Percentiles rank a stretch among this genome's conserved stretches.
These are phyloP conservation scores for Oligia strigilis DNA, from an alignment of 2,888 invertebrate species.

Conservation along the genomic window DNA sequence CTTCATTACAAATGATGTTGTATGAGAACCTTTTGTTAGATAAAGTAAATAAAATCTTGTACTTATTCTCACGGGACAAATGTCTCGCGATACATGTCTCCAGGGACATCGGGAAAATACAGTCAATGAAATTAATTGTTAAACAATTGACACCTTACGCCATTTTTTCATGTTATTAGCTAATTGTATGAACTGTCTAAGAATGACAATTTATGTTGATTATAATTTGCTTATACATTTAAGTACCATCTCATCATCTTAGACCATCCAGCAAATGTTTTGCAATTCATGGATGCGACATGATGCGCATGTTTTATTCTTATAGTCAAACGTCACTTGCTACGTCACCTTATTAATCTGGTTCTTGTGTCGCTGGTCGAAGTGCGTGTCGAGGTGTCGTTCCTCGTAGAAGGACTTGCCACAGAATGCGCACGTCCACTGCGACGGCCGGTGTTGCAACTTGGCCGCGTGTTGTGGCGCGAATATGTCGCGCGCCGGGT, in stretches of 20 bases:
- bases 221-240: no score
- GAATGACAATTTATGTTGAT: no score
- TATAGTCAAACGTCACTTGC: background rate
- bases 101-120: background rate
- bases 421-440: conserved; percentile 97
- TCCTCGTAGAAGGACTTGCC: conserved; percentile 98
- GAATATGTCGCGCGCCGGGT: conserved; percentile 96
- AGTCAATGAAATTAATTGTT: background rate
- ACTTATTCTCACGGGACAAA: background rate
- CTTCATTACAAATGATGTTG: background rate
- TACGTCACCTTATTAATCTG: conserved; percentile 94
- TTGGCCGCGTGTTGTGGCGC: conserved; percentile 96
- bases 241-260: background rate
- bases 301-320: background rate
- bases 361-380: conserved; percentile 96
- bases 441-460: conserved; percentile 95
- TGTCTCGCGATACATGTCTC: background rate
- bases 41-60: background rate
- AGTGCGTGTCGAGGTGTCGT: conserved; percentile 96
- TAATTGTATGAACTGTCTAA: background rate
- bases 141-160: background rate
- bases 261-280: background rate
- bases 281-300: background rate
- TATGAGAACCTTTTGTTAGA: background rate
- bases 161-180: background rate